Base-by-base conservation (phyloP, 2,888 invertebrate genomes). In the Hemithea aestivaria region DNA sequence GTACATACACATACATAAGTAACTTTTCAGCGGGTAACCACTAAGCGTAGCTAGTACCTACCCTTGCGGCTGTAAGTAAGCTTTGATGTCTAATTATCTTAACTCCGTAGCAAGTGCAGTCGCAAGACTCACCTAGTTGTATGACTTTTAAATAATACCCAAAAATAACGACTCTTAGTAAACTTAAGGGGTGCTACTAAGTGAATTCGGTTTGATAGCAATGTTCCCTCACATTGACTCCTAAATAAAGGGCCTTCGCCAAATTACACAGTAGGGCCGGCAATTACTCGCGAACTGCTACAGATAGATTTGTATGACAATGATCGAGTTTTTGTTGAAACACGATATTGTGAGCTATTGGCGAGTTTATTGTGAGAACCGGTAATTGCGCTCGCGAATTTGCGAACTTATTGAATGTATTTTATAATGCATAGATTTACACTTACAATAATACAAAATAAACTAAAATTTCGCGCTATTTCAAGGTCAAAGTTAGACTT, bases 291-390 rank as follows among this genome's bases (percentile, higher is more conserved):
- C 51, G 51, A 57, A 53, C 60, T 77, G 85, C 83, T 80, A 82
- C 84, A 80, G 85, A 85, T 83, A 85, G 72, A 84, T 85, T 85
- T 85, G 85, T 85, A 84, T 87, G 77, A 87, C 83, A 87, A 85
- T 82, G 73, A 69, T 62, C 48, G 56, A 65, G 61, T 70, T 74
- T 80, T 73, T 80, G 77, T 71, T 58, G 85, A 72, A 84, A 85
- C 66, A 65, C 49, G 81, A 85, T 81, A 83, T 65, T 53, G 20
- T 34, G 29, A 33, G 26, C 33, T 37, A 25, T n/a, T 20, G 34
- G 35, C 37, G 48, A 56, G 31, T 52, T 47, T 48, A 47, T 57
- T 63, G 54, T 59, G 48, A 46, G 51, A 53, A 51, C 45, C 23
- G 7, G 28, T 42, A 39, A 46, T 48, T 46, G 35, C 21, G 7